Base-by-base conservation (phyloP, 2,797 vertebrate genomes). In the Heteromormyrus szaboi region DNA sequence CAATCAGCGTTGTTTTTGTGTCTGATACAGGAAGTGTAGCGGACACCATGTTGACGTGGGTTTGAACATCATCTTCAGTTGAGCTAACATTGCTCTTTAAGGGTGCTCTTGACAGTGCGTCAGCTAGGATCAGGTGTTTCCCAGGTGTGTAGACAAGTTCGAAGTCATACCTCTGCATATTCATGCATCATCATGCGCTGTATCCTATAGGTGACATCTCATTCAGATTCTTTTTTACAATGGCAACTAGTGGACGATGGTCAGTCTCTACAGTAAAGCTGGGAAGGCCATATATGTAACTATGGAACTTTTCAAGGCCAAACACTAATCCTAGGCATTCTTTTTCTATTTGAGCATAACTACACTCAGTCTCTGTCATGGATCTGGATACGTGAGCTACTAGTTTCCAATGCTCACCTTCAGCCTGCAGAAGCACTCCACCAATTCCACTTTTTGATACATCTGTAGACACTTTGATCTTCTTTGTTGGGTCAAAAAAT, bases 331-430 rank as follows among this genome's bases (percentile, higher is more conserved):
- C 90, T 0, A 92, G 5, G 4, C 53, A 90, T 17, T 91, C 89
- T 48, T 92, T 92, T 62, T 90, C 68, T 1, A 90, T 91, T 4
- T 90, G 88, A n/a, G 89, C 87, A 2, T 88, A 90, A 11, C 88
- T 72, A 29, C 85, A 0, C 6, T 90, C 56, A n/a, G 54, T 44
- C 14, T 51, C 29, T 9, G 87, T 91, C 87, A 91, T 90, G 0
- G 79, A 85, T 8, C 79, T 87, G 3, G 86, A 90, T 0, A 88
- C 89, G n/a, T n/a, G n/a, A n/a, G n/a, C 90, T 4, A 91, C 59
- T 17, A 62, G 88, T 22, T 81, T 76, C 56, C 89, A 91, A 5
- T 87, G 0, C 0, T 88, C 89, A n/a, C 90, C 84, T 53, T 90
- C 90, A 79, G 65, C 87, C 33, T 91, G 89, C 1, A 90, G 54